These are phyloP conservation scores for Delia radicum DNA, from an alignment of 1,140 invertebrate genomes.

Conservation along the genomic window DNA sequence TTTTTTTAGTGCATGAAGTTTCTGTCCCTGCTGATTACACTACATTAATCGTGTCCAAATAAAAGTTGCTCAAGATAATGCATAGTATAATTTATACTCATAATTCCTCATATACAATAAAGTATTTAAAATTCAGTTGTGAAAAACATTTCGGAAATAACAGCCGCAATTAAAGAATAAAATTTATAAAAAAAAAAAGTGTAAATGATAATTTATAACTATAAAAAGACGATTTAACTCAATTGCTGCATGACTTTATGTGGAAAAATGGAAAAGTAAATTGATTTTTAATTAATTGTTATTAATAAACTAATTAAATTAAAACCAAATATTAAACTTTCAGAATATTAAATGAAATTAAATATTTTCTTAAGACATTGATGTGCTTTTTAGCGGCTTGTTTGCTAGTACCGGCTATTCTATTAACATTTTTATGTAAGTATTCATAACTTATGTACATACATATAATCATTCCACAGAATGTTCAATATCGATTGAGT, in stretches of 20 bases:
- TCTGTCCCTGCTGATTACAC: too few relatives aligned
- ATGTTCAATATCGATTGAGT: too few relatives aligned
- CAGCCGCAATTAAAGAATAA: too few relatives aligned
- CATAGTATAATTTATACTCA: too few relatives aligned
- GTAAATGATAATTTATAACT: background rate
- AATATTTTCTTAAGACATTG: slow-evolving; percentile 45
- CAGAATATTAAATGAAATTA: slow-evolving; percentile 44
- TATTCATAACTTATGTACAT: slow-evolving; percentile 31
- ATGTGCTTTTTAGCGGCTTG: slow-evolving; percentile 46
- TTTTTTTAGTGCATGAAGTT: too few relatives aligned
- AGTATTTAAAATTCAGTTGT: too few relatives aligned
- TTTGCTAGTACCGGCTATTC: slow-evolving; percentile 41
- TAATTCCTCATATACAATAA: too few relatives aligned
- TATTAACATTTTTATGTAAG: slow-evolving; percentile 52
- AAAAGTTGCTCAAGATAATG: too few relatives aligned
- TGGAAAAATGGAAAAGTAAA: slow-evolving; percentile 31
- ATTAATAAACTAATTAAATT: background rate
- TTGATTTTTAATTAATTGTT: background rate
- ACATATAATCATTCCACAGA: background rate
- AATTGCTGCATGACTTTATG: background rate
- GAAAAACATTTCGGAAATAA: too few relatives aligned
- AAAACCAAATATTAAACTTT: background rate
- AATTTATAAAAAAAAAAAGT: background rate
- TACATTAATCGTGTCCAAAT: too few relatives aligned
- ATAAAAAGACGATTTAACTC: background rate